These are phyloP conservation scores for Plebejus anna DNA, from an alignment of 2,888 invertebrate species.

Conservation along the genomic window DNA sequence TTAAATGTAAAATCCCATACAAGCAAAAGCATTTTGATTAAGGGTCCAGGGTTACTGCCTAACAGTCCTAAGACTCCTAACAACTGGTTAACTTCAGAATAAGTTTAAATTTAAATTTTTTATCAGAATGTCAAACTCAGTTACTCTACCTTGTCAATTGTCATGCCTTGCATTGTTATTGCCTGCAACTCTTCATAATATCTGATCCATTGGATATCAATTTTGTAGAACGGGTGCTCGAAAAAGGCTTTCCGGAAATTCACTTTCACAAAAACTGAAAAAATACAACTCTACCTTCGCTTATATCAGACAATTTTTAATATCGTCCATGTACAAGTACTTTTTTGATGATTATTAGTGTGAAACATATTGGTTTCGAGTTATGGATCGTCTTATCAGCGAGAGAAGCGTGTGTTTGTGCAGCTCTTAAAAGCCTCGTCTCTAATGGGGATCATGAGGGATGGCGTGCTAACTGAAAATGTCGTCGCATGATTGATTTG, in stretches of 20 bases:
- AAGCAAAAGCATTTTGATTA: no score
- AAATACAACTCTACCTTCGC: not conserved
- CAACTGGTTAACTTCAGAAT: no score
- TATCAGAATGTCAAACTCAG: no score
- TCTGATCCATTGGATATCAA: no score
- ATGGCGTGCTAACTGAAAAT: slow-evolving; percentile 19
- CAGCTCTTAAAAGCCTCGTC: slow-evolving; percentile 19
- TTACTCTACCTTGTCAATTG: no score
- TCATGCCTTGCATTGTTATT: no score
- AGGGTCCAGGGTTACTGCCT: no score
- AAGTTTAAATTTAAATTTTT: no score
- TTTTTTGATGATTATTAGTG: not conserved
- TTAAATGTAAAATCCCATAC: no score
- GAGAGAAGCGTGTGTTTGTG: slow-evolving; percentile 5
- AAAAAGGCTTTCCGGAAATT: not conserved
- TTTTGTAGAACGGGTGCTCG: not conserved
- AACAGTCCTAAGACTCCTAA: no score
- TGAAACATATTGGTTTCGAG: not conserved
- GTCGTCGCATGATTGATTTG: slow-evolving; percentile 21
- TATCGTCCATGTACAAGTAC: not conserved
- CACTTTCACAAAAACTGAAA: not conserved
- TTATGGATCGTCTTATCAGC: not conserved
- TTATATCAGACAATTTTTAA: not conserved
- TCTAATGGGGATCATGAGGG: slow-evolving; percentile 10
- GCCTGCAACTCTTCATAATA: no score